A percentile compares a stretch with the other conserved stretches of the same genome.
Evolutionary conservation across 1,140 invertebrate species (phyloP).

Genomic region (Steinernema feltiae): DNA sequence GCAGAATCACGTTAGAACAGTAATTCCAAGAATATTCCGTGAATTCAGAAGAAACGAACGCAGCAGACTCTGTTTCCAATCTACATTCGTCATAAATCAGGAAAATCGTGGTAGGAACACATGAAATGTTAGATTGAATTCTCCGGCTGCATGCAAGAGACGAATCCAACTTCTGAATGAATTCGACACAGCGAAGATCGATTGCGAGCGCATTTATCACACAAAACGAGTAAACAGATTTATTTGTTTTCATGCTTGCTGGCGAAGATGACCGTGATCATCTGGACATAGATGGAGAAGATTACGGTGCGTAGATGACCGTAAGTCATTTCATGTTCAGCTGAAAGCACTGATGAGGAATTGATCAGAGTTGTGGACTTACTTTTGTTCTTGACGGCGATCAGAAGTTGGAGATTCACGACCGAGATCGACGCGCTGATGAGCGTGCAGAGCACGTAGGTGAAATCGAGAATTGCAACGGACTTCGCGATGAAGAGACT

Average conservation of each 20-base stretch:
- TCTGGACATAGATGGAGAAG: neutral
- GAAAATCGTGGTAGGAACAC: no score
- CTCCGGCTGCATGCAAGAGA: no score
- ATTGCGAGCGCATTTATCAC: no score
- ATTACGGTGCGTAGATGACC: neutral
- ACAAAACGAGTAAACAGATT: no score
- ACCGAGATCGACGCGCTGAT: neutral
- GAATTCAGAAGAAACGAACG: no score
- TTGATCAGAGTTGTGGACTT: neutral
- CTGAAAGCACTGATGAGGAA: neutral
- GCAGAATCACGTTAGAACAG: neutral
- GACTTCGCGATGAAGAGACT: neutral
- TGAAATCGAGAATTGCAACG: neutral
- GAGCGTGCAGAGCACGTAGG: neutral
- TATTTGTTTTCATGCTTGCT: neutral
- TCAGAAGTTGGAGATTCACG: neutral
- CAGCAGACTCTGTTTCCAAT: no score
- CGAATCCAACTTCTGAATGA: no score
- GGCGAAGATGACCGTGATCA: neutral
- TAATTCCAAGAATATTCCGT: neutral
- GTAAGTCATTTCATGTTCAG: neutral
- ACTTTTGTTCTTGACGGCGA: neutral
- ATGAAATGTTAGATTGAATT: no score
- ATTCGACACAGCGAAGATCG: no score
- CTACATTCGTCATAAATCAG: no score